Percentiles rank a stretch among this genome's conserved stretches.
phyloP scores from a whole-genome alignment of 2,113 vertebrate genomes.

The Thunnus maccoyii region DNA sequence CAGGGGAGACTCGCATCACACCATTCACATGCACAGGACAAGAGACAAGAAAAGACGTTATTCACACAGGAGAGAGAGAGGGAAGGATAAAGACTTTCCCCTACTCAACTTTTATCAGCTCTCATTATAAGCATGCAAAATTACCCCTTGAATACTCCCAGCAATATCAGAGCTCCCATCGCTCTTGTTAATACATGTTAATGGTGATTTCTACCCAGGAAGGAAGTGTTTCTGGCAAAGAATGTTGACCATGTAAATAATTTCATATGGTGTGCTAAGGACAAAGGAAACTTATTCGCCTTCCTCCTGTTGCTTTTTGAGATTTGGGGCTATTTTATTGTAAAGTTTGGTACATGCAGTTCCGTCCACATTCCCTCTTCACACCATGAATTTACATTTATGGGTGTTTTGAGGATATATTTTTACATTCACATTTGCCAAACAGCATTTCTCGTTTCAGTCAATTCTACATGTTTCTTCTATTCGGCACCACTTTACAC shows the following conservation, averaged over 20 bases:
- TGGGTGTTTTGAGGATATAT: background rate
- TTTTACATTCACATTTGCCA: too few relatives aligned
- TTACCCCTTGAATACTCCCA: constrained; percentile 36
- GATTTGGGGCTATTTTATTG: constrained; percentile 3
- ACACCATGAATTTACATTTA: background rate
- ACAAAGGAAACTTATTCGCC: constrained; percentile 30
- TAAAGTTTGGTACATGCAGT: background rate
- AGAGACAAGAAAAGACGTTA: too few relatives aligned
- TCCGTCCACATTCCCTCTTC: constrained; percentile 4
- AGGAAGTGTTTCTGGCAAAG: constrained; percentile 46
- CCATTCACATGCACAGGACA: too few relatives aligned
- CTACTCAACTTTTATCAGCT: constrained; percentile 32
- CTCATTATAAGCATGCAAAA: constrained; percentile 54
- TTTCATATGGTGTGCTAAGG: background rate
- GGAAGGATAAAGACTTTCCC: background rate
- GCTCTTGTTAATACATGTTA: constrained; percentile 31
- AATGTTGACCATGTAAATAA: constrained; percentile 14
- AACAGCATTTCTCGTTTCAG: background rate
- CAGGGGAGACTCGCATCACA: background rate
- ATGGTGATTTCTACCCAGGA: constrained; percentile 51
- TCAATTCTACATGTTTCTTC: background rate
- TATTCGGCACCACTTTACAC: background rate
- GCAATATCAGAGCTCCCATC: constrained; percentile 52
- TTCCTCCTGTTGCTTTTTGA: constrained; percentile 25
- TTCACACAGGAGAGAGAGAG: too few relatives aligned